These are phyloP conservation scores for Catharus ustulatus DNA, from an alignment of 2,797 vertebrate species.

Conservation along the genomic window DNA sequence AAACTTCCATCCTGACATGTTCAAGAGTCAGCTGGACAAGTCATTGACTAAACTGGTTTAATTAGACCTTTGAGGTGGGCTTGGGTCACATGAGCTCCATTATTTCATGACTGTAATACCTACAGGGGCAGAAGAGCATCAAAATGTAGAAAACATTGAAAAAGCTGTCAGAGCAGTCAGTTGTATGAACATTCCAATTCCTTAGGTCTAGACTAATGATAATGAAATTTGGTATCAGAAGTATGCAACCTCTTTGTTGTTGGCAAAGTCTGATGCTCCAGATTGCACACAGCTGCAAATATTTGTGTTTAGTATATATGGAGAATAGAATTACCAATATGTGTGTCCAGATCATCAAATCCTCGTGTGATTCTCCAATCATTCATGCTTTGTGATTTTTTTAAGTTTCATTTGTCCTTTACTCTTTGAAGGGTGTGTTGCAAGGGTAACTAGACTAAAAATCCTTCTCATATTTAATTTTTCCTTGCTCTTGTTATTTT, in stretches of 20 bases:
- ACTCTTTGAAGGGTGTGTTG: neutral
- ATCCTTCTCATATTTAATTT: neutral
- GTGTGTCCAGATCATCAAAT: neutral
- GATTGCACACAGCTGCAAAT: neutral
- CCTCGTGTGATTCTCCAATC: neutral
- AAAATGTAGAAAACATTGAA: neutral
- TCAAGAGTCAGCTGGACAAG: neutral
- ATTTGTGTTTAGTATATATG: neutral
- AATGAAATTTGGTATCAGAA: neutral
- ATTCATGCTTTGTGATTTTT: neutral
- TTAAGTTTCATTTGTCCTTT: neutral
- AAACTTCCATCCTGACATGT: neutral
- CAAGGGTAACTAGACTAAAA: neutral
- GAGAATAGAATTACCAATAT: neutral
- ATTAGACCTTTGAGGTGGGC: neutral
- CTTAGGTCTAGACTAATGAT: neutral
- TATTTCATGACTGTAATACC: neutral
- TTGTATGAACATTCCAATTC: neutral
- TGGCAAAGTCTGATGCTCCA: neutral
- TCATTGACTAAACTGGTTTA: neutral
- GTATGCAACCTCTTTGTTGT: neutral
- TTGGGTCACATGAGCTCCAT: neutral
- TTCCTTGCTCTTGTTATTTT: neutral
- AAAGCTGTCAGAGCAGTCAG: neutral
- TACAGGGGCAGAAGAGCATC: neutral